Percentiles rank a stretch among this genome's conserved stretches.
phyloP scores from a whole-genome alignment of 2,888 invertebrate species.

The Phytoseiulus persimilis region DNA sequence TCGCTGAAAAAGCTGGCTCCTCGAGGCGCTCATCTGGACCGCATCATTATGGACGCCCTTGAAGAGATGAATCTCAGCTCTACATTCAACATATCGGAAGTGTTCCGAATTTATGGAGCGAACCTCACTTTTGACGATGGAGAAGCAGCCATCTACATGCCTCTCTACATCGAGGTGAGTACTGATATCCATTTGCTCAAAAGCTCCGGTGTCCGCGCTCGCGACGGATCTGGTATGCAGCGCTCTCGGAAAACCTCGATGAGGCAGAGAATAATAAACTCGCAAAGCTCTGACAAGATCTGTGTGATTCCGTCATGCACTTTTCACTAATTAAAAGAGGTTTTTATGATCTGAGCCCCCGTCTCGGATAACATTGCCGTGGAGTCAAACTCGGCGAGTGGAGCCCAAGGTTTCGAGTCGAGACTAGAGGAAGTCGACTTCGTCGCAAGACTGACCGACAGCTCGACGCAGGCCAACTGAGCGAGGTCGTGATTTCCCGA shows the following conservation, averaged over 20 bases:
- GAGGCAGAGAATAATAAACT: background rate
- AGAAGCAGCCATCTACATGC: constrained; percentile 18
- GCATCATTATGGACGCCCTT: constrained; percentile 28
- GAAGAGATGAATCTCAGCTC: constrained; percentile 35
- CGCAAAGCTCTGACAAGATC: background rate
- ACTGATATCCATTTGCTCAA: background rate
- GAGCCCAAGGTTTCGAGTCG: background rate
- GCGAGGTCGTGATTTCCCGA: too few species aligned
- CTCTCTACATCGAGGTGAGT: constrained; percentile 29
- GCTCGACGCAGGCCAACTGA: too few species aligned
- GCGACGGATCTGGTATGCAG: background rate
- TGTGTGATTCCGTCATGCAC: background rate
- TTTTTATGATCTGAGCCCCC: background rate
- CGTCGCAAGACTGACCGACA: background rate
- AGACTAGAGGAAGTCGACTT: background rate
- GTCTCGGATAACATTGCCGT: background rate
- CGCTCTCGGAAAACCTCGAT: background rate
- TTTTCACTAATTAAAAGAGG: background rate
- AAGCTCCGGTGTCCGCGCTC: background rate
- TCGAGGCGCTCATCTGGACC: constrained; percentile 18
- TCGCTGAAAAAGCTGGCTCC: constrained; percentile 19
- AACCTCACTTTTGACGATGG: constrained; percentile 26
- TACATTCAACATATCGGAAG: constrained; percentile 19
- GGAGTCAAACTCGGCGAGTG: background rate
- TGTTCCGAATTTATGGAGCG: constrained; percentile 30